These are phyloP conservation scores for Habroteleia sp. DNA, from an alignment of 2,888 invertebrate genomes.

Conservation along the genomic window DNA sequence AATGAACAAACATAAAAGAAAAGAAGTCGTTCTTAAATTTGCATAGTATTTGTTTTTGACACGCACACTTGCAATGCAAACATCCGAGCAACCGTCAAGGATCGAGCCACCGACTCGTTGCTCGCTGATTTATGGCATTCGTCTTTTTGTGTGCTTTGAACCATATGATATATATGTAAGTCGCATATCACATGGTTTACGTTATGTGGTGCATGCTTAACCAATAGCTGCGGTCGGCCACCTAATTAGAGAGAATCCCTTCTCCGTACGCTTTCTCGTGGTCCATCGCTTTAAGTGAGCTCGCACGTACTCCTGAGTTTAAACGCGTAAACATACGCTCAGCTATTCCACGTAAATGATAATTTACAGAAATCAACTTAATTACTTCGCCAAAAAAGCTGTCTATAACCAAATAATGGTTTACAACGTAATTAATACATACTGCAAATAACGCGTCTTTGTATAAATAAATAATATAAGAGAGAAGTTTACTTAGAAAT, in stretches of 20 bases:
- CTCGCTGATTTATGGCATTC: slow-evolving; percentile 74
- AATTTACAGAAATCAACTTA: too few relatives aligned
- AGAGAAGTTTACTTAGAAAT: too few relatives aligned
- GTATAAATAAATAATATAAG: too few relatives aligned
- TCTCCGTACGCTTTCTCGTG: slow-evolving; percentile 50
- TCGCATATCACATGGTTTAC: slow-evolving; percentile 70
- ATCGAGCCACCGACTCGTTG: slow-evolving; percentile 69
- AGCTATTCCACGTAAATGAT: slow-evolving; percentile 35
- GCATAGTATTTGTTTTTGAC: too few relatives aligned
- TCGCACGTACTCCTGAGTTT: slow-evolving; percentile 44
- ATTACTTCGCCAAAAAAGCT: too few relatives aligned
- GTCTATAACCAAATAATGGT: too few relatives aligned
- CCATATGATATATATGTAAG: slow-evolving; percentile 68
- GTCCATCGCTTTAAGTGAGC: slow-evolving; percentile 16
- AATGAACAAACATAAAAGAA: too few relatives aligned
- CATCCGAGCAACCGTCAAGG: slow-evolving; percentile 25
- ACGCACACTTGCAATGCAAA: too few relatives aligned
- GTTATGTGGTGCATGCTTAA: slow-evolving; percentile 68
- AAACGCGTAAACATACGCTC: slow-evolving; percentile 30
- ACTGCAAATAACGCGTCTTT: too few relatives aligned
- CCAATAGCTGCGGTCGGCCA: slow-evolving; percentile 72
- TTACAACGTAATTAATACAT: too few relatives aligned
- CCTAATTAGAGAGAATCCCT: slow-evolving; percentile 75
- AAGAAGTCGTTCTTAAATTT: too few relatives aligned
- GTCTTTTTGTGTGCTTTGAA: slow-evolving; percentile 54